Evolutionary conservation across 1,140 invertebrate species (phyloP), one percentile per base, ranked within the genome.

Genomic region (Leptestheria dahalacensis): DNA sequence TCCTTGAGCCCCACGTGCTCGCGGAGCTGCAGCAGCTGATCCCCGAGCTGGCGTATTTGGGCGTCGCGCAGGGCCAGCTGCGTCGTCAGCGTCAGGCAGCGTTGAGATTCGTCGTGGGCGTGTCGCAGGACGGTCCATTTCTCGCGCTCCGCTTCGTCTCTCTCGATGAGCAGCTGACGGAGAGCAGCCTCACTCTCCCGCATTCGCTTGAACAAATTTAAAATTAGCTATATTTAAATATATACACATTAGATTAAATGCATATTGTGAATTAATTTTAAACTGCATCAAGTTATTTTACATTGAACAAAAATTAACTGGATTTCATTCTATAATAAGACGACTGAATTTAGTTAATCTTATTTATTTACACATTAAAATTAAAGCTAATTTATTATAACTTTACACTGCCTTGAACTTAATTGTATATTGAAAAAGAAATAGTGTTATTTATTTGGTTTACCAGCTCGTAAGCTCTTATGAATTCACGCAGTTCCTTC

Each of bases 381-480:
- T n/a, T n/a, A n/a, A n/a, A n/a, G n/a, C n/a, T n/a, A n/a, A n/a
- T n/a, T n/a, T n/a, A n/a, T n/a, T n/a, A n/a, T n/a, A n/a, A n/a
- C n/a, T n/a, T n/a, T n/a, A n/a, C n/a, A n/a, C n/a, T n/a, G n/a
- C n/a, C n/a, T n/a, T n/a, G n/a, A n/a, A n/a, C n/a, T n/a, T n/a
- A n/a, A n/a, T n/a, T n/a, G n/a, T n/a, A n/a, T n/a, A n/a, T n/a
- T n/a, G n/a, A n/a, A n/a, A n/a, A n/a, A n/a, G n/a, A n/a, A n/a
- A n/a, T n/a, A n/a, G n/a, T n/a, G n/a, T n/a, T n/a, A n/a, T n/a
- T n/a, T n/a, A n/a, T n/a, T n/a, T n/a, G n/a, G n/a, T n/a, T 72
- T 75, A 87, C 85, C 78, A 91, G 88, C 74, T 94, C 91, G 71
- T 91, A 96, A 74, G 88, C 93, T 60, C 89, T 78, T 67, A 96